Evolutionary conservation across 2,797 vertebrate species (phyloP), one percentile per base, ranked within the genome.

Genomic region (Urophycis tenuis): DNA sequence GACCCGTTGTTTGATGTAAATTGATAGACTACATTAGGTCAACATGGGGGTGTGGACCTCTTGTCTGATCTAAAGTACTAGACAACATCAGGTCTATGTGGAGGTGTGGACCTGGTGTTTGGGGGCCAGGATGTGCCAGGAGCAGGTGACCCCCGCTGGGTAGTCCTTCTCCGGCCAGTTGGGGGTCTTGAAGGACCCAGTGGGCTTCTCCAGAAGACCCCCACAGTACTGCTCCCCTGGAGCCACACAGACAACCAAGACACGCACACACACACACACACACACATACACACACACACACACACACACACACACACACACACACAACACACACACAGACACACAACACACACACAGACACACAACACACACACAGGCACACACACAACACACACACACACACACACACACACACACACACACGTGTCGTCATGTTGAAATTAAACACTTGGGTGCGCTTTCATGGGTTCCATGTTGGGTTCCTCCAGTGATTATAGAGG

Each of bases 161-260:
- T 99, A 99, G 88, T 99, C 97, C 79, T 95, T 93, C 74, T 99
- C 96, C 0, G 97, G 97, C 98, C 98, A 99, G 91, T 99, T 99
- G 67, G 97, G 98, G 0, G 98, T 99, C 88, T 97, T 95, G 84
- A 99, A 98, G 75, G 93, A 93, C 53, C 98, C 98, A 0, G 93
- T 88, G 0, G 96, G 92, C 85, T 95, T 96, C 80, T 96, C 93
- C 86, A 99, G 85, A 60, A 92, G 93, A 49, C 98, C 98, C 49
- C 98, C 98, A 80, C 98, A 99, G 89, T 99, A 99, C 85, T 95
- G 96, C 32, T 98, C 97, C 31, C 96, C 97, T 99, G 88, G 73
- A 34, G 53, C 9, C n/a, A 25, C 53, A 64, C 53, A 64, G 19
- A 53, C 19, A 53, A 53, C 41, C 41, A 45, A 6, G 41, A 45